phyloP scores from a whole-genome alignment of 2,113 vertebrate genomes.

The Nipponia nippon region DNA sequence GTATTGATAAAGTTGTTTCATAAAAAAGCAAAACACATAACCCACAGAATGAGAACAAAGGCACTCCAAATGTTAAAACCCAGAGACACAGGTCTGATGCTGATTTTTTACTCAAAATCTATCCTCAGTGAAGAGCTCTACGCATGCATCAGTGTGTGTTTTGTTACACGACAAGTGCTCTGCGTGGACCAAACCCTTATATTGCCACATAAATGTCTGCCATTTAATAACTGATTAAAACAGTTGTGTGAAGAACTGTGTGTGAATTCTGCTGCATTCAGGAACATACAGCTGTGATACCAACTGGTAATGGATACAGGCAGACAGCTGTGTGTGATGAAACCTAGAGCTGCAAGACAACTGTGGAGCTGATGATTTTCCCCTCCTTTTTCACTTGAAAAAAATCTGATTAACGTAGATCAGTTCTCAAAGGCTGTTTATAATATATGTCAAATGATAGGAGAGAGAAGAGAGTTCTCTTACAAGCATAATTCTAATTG shows the following conservation, averaged over 20 bases:
- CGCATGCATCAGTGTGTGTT: neutral
- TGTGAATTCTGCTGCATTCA: neutral
- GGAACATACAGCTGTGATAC: neutral
- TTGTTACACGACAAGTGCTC: neutral
- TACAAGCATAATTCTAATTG: conserved; percentile 1
- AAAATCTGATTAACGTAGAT: neutral
- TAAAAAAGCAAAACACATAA: neutral
- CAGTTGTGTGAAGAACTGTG: neutral
- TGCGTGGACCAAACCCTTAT: neutral
- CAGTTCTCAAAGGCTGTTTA: neutral
- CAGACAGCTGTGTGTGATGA: neutral
- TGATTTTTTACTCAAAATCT: neutral
- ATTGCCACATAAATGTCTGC: neutral
- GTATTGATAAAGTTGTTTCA: neutral
- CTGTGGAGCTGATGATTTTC: neutral
- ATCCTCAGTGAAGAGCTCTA: neutral
- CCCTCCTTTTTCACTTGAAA: neutral
- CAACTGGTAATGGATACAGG: neutral
- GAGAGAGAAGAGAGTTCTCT: neutral
- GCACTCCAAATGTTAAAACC: neutral
- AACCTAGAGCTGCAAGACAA: neutral
- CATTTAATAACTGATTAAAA: neutral
- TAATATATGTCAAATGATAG: neutral
- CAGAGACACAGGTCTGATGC: neutral
- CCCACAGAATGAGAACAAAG: neutral